Evolutionary conservation across 2,888 invertebrate genomes (phyloP).

Genomic region (Leptinotarsa rubiginosa): DNA sequence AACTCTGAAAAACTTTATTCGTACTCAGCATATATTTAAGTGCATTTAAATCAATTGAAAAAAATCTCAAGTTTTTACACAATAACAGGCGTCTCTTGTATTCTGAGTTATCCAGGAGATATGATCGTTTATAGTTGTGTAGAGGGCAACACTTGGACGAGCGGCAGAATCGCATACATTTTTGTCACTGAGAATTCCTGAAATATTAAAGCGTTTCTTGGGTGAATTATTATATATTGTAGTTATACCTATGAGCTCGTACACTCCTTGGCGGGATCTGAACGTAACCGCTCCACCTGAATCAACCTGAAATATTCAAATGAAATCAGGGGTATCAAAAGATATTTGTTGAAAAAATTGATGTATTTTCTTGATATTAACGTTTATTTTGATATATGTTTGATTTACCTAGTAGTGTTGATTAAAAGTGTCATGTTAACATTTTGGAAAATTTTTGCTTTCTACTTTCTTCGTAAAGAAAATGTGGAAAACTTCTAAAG

Average conservation of each 20-base stretch:
- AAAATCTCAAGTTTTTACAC: conserved; percentile 56
- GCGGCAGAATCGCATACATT: conserved; percentile 66
- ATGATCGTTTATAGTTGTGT: conserved; percentile 69
- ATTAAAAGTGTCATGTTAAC: too few relatives aligned
- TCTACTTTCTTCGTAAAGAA: too few relatives aligned
- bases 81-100: conserved; percentile 71
- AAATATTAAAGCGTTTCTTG: conserved; percentile 40
- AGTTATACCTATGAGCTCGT: conserved; percentile 68
- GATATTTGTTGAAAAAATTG: background rate
- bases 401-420: too few relatives aligned
- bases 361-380: too few relatives aligned
- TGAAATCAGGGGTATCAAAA: background rate
- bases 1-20: background rate
- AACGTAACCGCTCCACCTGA: conserved; percentile 71
- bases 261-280: conserved; percentile 66
- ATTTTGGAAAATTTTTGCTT: too few relatives aligned
- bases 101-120: conserved; percentile 71
- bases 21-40: background rate
- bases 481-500: too few relatives aligned
- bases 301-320: conserved; percentile 66
- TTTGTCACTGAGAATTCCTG: conserved; percentile 68
- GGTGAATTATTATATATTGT: background rate
- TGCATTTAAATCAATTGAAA: conserved; percentile 33
- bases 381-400: too few relatives aligned
- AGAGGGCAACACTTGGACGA: conserved; percentile 66